Conservation (phyloP, 2,113 vertebrate species). For the Poicephalus gulielmi region DNA sequence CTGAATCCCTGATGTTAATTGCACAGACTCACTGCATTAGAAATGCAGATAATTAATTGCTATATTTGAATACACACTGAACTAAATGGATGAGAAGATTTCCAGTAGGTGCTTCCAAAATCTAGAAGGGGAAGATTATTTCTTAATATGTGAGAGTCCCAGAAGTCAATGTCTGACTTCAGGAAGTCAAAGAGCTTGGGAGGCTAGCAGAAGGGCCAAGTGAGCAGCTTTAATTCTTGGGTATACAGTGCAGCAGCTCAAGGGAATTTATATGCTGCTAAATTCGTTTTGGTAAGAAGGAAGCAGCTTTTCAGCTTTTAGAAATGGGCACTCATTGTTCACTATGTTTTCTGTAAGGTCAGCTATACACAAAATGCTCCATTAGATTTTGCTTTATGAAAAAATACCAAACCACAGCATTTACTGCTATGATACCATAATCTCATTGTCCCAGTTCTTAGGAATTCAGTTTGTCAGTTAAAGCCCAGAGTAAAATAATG, state of each 20-base stretch:
- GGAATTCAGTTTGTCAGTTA: neutral
- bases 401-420: neutral
- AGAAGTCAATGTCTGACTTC: conserved; percentile 38
- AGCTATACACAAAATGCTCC: conserved; percentile 12
- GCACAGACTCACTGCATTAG: conserved; percentile 73
- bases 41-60: conserved; percentile 80
- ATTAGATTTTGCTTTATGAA: conserved; percentile 19
- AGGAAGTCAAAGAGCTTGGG: conserved; percentile 2
- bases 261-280: neutral
- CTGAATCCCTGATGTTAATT: conserved; percentile 76
- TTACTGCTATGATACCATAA: conserved; percentile 26
- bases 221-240: neutral
- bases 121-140: conserved; percentile 62
- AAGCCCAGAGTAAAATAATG: neutral
- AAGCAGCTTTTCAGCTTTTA: conserved; percentile 15
- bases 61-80: conserved; percentile 68
- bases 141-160: conserved; percentile 40
- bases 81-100: conserved; percentile 67
- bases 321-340: conserved; percentile 15
- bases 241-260: neutral
- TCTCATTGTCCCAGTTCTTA: neutral
- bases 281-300: conserved; percentile 8
- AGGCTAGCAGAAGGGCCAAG: neutral
- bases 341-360: conserved; percentile 1
- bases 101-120: conserved; percentile 46